Evolutionary conservation across 1,140 invertebrate genomes (phyloP).

Genomic region (Olivierus martensii): DNA sequence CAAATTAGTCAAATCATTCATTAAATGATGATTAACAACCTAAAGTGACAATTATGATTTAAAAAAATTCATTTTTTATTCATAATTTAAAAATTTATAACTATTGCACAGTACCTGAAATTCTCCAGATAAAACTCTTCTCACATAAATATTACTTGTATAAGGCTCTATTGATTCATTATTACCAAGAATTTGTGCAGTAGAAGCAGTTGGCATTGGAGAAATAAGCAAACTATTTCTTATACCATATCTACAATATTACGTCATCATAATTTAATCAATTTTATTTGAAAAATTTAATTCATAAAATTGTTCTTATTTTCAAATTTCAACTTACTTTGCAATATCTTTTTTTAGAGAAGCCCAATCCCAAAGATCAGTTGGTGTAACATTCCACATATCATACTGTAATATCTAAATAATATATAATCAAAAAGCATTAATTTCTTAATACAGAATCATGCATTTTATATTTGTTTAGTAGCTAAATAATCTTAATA

Average conservation of each 20-base stretch:
- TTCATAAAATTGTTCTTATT: neutral
- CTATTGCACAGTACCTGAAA: conserved; percentile 42
- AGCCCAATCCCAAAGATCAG: conserved; percentile 80
- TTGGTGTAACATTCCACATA: conserved; percentile 91
- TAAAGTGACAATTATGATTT: conserved; percentile 33
- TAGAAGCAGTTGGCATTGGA: conserved; percentile 98
- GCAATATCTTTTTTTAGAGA: conserved; percentile 72
- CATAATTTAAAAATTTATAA: neutral
- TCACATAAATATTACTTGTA: conserved; percentile 91
- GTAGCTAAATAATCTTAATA: too few relatives aligned
- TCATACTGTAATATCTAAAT: conserved; percentile 83
- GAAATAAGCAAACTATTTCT: conserved; percentile 89
- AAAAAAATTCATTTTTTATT: neutral
- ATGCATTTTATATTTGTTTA: too few relatives aligned
- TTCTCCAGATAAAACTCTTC: conserved; percentile 83
- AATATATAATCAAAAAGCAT: conserved; percentile 12
- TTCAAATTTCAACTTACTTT: conserved; percentile 32
- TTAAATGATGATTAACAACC: conserved; percentile 91
- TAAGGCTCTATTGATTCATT: conserved; percentile 98
- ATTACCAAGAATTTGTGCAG: conserved; percentile 97
- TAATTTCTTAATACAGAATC: neutral
- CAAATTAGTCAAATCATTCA: conserved; percentile 80
- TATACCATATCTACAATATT: conserved; percentile 51
- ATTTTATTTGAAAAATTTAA: neutral
- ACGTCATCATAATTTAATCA: neutral